These are phyloP conservation scores for Romanogobio albipinnatus DNA, from an alignment of 2,113 vertebrate genomes.

Conservation along the genomic window DNA sequence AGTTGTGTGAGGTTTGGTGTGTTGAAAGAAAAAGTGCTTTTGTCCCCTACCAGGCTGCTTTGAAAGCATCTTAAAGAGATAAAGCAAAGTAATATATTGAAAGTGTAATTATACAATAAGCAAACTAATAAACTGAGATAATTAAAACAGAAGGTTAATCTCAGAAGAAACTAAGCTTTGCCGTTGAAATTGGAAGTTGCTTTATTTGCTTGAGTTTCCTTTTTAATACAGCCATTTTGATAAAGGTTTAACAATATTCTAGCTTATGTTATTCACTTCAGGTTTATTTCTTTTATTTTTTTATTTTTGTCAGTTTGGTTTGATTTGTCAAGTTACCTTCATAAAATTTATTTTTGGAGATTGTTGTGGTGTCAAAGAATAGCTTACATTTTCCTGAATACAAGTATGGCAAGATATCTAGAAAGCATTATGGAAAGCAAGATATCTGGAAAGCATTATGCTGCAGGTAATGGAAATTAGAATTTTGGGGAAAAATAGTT, in stretches of 20 bases:
- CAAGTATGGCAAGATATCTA: slow-evolving; percentile 49
- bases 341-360: neutral
- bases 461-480: neutral
- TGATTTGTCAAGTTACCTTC: slow-evolving; percentile 8
- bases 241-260: neutral
- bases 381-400: slow-evolving; percentile 16
- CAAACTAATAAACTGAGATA: neutral
- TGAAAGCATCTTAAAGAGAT: slow-evolving; percentile 8
- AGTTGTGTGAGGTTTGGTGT: slow-evolving; percentile 72
- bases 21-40: slow-evolving; percentile 61
- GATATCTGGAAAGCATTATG: slow-evolving; percentile 42
- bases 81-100: neutral
- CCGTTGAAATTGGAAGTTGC: neutral
- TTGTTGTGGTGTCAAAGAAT: neutral
- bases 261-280: neutral
- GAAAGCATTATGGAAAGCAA: neutral
- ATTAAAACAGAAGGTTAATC: neutral
- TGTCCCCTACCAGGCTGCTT: neutral
- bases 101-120: neutral
- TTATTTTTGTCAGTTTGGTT: neutral
- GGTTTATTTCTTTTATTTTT: neutral
- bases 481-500: neutral
- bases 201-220: neutral
- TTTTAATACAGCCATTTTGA: slow-evolving; percentile 9
- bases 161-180: neutral